Evolutionary conservation across 1,140 invertebrate species (phyloP).

Genomic region (Brachionus angularis): DNA sequence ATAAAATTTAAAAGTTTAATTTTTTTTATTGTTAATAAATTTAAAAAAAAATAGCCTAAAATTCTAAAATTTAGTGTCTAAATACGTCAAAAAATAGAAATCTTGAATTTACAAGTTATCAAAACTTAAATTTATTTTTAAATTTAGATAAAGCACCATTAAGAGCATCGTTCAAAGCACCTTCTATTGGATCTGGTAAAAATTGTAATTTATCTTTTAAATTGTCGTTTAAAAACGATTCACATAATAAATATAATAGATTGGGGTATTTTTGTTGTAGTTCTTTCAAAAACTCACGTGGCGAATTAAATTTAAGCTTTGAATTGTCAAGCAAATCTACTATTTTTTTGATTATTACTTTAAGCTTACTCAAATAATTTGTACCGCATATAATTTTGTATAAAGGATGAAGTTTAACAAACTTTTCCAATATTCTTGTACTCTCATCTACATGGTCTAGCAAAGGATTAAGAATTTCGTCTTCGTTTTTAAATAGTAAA

Average conservation of each 20-base stretch:
- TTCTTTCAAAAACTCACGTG: constrained; percentile 31
- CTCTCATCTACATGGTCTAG: constrained; percentile 28
- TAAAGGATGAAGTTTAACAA: constrained; percentile 20
- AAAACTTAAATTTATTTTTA: constrained; percentile 33
- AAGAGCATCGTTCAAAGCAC: constrained; percentile 17
- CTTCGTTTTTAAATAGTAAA: constrained; percentile 41
- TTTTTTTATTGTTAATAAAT: no score
- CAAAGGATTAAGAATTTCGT: constrained; percentile 38
- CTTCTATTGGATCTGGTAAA: constrained; percentile 19
- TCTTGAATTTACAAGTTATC: not conserved
- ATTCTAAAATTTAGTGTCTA: no score
- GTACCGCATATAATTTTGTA: constrained; percentile 41
- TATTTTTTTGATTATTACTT: constrained; percentile 12
- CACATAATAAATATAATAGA: constrained; percentile 28
- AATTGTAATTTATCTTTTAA: constrained; percentile 11
- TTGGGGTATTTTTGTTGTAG: constrained; percentile 40
- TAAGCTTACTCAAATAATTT: constrained; percentile 43
- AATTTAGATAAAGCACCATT: constrained; percentile 33
- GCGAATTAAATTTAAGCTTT: constrained; percentile 39
- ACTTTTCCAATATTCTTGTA: constrained; percentile 39
- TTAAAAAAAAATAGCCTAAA: no score
- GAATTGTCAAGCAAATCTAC: constrained; percentile 22
- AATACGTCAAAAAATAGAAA: not conserved
- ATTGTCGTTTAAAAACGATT: constrained; percentile 24
- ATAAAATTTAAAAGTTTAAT: no score